Base-by-base conservation (phyloP, 2,113 vertebrate genomes). In the Urocynchramus pylzowi region DNA sequence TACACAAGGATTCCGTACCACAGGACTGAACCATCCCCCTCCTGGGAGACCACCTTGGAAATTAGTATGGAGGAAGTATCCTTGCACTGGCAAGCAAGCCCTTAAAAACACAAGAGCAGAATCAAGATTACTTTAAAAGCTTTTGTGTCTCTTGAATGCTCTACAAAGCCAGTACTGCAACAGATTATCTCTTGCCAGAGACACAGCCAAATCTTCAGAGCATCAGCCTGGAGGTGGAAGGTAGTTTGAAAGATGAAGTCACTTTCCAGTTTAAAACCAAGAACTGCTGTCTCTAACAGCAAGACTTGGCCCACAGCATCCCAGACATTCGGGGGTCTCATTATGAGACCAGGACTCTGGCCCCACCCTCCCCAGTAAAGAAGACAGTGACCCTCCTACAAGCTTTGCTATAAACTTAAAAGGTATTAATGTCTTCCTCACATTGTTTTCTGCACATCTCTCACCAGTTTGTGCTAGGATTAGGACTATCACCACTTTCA, bases 401-500 rank as follows among this genome's bases (percentile, higher is more conserved):
- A 33, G 33, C 19, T 41, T 65, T 59, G 19, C 19, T 44, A 81
- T 52, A 24, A 60, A 70, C 27, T 56, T 69, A 42, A 6, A 49
- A 53, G 26, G 17, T 90, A 49, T 42, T 19, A 69, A 84, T 70
- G 54, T 26, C 56, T 69, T 84, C 27, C 42, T 61, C 22, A 35
- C 14, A 44, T 6, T 33, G 24, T 84, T 95, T 70, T 49, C 78
- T 93, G n/a, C 41, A 96, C 94, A 97, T 69, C 90, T 97, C 6
- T 97, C 94, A 63, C 77, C 98, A 94, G 95, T 95, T 94, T 96
- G 92, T 94, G 95, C 94, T 94, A 96, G 96, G 94, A 95, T 97
- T 96, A 97, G 95, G 73, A 96, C 95, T 8, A 95, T 90, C 68
- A 96, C 86, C 87, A 92, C 95, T n/a, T 87, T 97, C 85, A 97